Evolutionary conservation across 2,113 vertebrate genomes (phyloP), one percentile per base, ranked within the genome.

Genomic region (Neoarius graeffei): DNA sequence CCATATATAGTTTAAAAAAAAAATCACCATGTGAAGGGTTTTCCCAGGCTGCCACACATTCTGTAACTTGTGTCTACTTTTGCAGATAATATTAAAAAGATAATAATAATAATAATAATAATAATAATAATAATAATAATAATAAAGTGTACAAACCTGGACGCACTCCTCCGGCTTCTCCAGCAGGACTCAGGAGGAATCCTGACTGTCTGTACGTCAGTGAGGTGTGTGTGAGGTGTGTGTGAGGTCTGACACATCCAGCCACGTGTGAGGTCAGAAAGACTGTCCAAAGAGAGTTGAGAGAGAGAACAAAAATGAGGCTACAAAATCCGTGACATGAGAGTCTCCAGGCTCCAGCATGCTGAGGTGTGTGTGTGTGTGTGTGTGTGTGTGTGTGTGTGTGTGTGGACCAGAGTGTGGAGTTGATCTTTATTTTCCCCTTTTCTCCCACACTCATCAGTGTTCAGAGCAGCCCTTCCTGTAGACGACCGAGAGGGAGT

Each of bases 111-210:
- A 54, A 6, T n/a, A 71, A 8, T 10, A 11, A n/a, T 10, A n/a
- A 66, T 25, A n/a, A n/a, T 3, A 14, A 69, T 30, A 30, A 27
- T 4, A 14, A 27, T 14, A 5, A 8, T 64, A 8, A 25, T 10
- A 10, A 66, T 66, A 85, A 74, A 80, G 19, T 67, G 56, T 57
- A 57, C 86, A 15, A 52, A 87, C 86, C 86, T 87, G 35, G 27
- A 76, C 4, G 35, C 15, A 27, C 20, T 27, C 15, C 57, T 74
- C 69, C 81, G 35, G 86, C 52, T 67, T 59, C 52, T 27, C 35
- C 10, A 66, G 73, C 23, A 64, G 13, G 74, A 77, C 35, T 17
- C 48, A 80, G 35, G 4, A 79, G 59, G 19, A 20, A 20, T 81
- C 77, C 77, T 64, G 64, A 35, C 20, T 4, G 59, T 52, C n/a